Evolutionary conservation across 2,797 vertebrate species (phyloP), one percentile per base, ranked within the genome.

Genomic region (Labeo calbasu): DNA sequence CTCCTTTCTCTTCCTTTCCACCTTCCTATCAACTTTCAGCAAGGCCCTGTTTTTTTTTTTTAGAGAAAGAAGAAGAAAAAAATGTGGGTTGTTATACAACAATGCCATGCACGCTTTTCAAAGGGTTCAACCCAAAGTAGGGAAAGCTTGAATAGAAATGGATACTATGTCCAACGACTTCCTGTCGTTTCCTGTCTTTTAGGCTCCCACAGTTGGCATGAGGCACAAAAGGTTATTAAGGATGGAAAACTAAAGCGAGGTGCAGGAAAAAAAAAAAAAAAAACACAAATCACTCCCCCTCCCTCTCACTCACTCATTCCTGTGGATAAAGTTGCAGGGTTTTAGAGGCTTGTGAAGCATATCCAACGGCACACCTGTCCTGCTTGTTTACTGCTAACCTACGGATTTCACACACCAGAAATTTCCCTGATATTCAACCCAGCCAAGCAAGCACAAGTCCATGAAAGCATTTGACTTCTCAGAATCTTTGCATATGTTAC

Each of bases 91-190:
- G 63, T 69, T 83, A 43, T 17, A 36, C 68, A 84, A 86, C 77
- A 83, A 73, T 75, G 77, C 82, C 40, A 66, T 36, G 40, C 36
- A 5, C 57, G 19, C 69, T 70, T 84, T 84, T 76, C 69, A 83
- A 86, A 84, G 71, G 81, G 85, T 59, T 86, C 53, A 65, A 72
- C 65, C 50, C 32, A 88, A 51, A 80, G 28, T 79, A 48, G 86
- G 82, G 91, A 90, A 93, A 94, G 91, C 90, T 90, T 93, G 93
- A 96, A 93, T 93, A 96, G 96, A 96, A 98, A 93, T 90, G 84
- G 81, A 87, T 96, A 87, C 82, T 89, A 92, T 91, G 92, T 93
- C 92, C 93, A 96, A 98, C 93, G 93, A 96, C 96, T 97, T 97
- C 96, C 96, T 88, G 71, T 88, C 85, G 90, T 94, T 97, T 97